A percentile compares a stretch with the other conserved stretches of the same genome.
phyloP scores from a whole-genome alignment of 2,888 invertebrate genomes.

The Yponomeuta sedellus region DNA sequence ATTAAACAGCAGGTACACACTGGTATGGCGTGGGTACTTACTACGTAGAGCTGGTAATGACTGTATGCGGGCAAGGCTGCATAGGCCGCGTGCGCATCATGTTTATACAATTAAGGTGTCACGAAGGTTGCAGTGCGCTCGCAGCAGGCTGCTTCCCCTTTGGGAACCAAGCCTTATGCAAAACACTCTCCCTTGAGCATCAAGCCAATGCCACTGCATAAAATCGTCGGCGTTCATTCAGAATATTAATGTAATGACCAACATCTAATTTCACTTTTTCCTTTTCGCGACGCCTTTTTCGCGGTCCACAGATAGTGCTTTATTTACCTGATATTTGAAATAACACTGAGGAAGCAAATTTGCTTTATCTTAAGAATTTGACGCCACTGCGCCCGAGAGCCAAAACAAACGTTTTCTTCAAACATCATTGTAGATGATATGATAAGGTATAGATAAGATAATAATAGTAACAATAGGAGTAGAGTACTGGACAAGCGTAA shows the following conservation, averaged over 20 bases:
- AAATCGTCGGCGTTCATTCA: neutral
- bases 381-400: slow-evolving; percentile 3
- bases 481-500: slow-evolving; percentile 14
- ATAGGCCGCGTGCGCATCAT: neutral
- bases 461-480: slow-evolving; percentile 19
- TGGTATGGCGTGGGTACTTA: neutral
- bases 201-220: neutral
- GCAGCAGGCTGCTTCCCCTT: slow-evolving; percentile 30
- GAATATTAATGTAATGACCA: neutral
- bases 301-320: neutral
- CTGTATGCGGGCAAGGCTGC: slow-evolving; percentile 9
- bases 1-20: neutral
- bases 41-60: neutral
- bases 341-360: neutral
- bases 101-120: slow-evolving; percentile 5
- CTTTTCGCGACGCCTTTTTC: neutral
- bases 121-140: slow-evolving; percentile 35
- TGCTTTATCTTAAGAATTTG: neutral
- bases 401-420: slow-evolving; percentile 43
- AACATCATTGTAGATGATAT: slow-evolving; percentile 41
- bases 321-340: neutral
- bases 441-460: slow-evolving; percentile 42
- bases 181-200: slow-evolving; percentile 10
- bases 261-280: neutral
- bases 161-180: slow-evolving; percentile 29